Base-by-base conservation (phyloP, 2,888 invertebrate species). In the Tortrix viridana region DNA sequence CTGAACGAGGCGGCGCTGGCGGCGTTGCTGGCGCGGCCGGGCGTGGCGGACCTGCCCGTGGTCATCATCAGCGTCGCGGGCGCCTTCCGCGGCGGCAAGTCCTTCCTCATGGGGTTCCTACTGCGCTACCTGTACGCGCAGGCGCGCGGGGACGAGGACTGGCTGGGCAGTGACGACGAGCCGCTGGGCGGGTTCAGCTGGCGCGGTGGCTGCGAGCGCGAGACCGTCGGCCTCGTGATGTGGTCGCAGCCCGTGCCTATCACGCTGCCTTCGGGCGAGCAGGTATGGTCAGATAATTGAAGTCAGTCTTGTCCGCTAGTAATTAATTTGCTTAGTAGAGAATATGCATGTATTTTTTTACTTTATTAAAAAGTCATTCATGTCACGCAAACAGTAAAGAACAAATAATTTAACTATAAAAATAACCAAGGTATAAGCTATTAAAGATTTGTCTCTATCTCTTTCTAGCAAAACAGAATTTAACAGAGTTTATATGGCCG, bases 141-240 rank as follows among this genome's bases (percentile, higher is more conserved):
- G 66, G 82, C 1, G 74, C 79, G 1, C 54, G 76, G 47, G 49
- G 32, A 20, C 60, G 90, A 88, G 48, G 94, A 95, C 69, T 98
- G 98, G 98, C 85, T 98, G 67, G 98, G 98, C 5, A 93, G 93
- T 61, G 96, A 96, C 47, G 93, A 96, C 67, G 93, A 94, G 43
- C 96, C 97, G 0, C 85, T 98, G 64, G 94, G 94, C 52, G 98
- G 98, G 0, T 98, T 98, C 84, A 95, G 96, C 23, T 98, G 98
- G 98, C 93, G 97, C 72, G 98, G 98, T 1, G 98, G 98, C 9
- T 96, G 96, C 1, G 97, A 98, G 79, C 93, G 98, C 55, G 97
- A 98, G 77, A 98, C 98, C n/a, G 97, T 97, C 7, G 98, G 98
- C 37, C 98, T 99, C 71, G 92, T 98, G 20, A 94, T 98, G 93